Evolutionary conservation across 2,797 vertebrate genomes (phyloP).

Genomic region (Sebastes kiyomatsui): DNA sequence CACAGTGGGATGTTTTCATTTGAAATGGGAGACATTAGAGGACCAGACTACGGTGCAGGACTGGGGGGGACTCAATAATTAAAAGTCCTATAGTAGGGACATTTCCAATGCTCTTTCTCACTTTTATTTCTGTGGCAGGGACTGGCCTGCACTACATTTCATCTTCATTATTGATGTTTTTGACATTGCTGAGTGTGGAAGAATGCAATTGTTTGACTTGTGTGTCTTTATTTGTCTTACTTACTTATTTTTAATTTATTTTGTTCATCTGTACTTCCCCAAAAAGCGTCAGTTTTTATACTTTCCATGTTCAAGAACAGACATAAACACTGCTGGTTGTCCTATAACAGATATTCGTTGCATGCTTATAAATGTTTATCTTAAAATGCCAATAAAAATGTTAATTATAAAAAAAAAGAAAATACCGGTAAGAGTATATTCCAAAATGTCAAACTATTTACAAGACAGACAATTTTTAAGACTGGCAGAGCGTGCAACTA

Average conservation of each 20-base stretch:
- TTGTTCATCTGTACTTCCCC: not conserved
- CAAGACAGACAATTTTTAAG: too few species aligned
- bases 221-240: not conserved
- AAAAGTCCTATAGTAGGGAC: too few species aligned
- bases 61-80: too few species aligned
- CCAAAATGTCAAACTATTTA: too few species aligned
- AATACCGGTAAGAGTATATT: too few species aligned
- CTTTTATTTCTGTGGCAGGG: not conserved
- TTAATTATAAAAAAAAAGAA: not conserved
- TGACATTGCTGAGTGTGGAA: not conserved
- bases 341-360: not conserved
- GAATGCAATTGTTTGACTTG: not conserved
- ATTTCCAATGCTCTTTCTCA: not conserved
- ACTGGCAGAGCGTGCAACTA: too few species aligned
- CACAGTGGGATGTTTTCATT: too few species aligned
- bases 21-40: too few species aligned
- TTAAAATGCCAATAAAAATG: not conserved
- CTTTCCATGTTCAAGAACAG: not conserved
- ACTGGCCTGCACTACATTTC: not conserved
- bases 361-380: not conserved
- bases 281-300: not conserved
- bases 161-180: not conserved
- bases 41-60: rapidly evolving
- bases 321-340: not conserved
- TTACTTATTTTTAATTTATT: rapidly evolving